Conservation (phyloP, 2,113 vertebrate species). For the Malaclemys terrapin region DNA sequence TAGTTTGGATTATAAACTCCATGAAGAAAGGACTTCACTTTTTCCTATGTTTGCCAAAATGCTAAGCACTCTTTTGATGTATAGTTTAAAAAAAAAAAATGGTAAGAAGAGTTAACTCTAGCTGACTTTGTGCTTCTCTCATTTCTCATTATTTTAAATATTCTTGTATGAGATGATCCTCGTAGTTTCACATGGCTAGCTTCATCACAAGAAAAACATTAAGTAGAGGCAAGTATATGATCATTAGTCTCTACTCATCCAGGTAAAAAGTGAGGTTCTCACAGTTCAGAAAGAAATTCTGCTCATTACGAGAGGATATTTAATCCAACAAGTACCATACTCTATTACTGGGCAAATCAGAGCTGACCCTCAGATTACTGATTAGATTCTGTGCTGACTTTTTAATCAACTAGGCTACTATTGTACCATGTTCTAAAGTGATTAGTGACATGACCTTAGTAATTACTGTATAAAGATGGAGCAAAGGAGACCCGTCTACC, state of each 20-base stretch:
- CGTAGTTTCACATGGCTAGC: neutral
- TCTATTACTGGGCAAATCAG: neutral
- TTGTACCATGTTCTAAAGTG: too few relatives aligned
- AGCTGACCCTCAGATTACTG: neutral
- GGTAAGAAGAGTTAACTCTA: neutral
- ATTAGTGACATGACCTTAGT: neutral
- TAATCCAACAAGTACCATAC: neutral
- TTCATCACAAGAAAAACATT: neutral
- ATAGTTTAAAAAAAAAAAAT: neutral
- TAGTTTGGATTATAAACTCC: neutral
- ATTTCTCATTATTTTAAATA: neutral
- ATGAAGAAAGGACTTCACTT: neutral
- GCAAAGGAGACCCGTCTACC: neutral
- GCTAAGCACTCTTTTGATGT: neutral
- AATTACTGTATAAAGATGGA: neutral
- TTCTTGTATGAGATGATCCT: neutral
- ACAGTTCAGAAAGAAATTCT: neutral
- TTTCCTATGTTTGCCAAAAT: neutral
- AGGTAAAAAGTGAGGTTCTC: neutral
- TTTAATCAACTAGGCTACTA: neutral
- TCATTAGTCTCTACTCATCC: neutral
- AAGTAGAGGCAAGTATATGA: neutral
- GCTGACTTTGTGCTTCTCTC: neutral
- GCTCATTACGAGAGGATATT: neutral
- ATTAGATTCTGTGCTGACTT: neutral